Base-by-base conservation (phyloP, 2,888 invertebrate species). In the Siphonodentalium dalli region DNA sequence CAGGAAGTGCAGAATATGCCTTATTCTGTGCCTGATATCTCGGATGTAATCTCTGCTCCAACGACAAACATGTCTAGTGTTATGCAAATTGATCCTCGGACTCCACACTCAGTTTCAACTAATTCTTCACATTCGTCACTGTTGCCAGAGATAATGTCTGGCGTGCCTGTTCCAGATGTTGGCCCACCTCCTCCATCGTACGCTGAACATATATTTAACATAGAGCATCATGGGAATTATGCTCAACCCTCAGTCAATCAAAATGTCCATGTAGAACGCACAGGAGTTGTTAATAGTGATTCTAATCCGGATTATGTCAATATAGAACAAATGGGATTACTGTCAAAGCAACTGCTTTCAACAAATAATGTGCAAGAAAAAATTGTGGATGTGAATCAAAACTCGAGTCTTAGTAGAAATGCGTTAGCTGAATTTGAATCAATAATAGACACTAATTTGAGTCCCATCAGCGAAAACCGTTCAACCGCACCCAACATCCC, bases 91-190 rank as follows among this genome's bases (percentile, higher is more conserved):
- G 44, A 59, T 20, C 40, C 51, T 43, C 58, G 50, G n/a, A 63
- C 69, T 5, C 42, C 58, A 46, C 45, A 57, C 43, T 59, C 65
- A 28, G 54, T 62, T 21, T 70, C 69, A 6, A 65, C 69, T 6
- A 61, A 62, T 38, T 68, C 71, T 6, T 72, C 71, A 21, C 54
- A 69, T 13, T 69, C 69, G 33, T 90, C 93, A 24, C 90, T 92
- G 58, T 92, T 92, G 61, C 92, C 93, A 34, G 92, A n/a, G n/a
- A n/a, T n/a, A n/a, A n/a, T n/a, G n/a, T n/a, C n/a, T n/a, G n/a
- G 93, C 1, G 87, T 89, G n/a, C 88, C 92, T 71, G n/a, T n/a
- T n/a, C n/a, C n/a, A n/a, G 74, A 73, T 39, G 61, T 86, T 34
- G 79, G 85, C 27, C 87, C 86, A 11, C 82, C 80, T 9, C 88